Percentiles rank a stretch among this genome's conserved stretches.
Conservation (phyloP, 2,888 invertebrate genomes). For the Dicyrtoma fusca region DNA sequence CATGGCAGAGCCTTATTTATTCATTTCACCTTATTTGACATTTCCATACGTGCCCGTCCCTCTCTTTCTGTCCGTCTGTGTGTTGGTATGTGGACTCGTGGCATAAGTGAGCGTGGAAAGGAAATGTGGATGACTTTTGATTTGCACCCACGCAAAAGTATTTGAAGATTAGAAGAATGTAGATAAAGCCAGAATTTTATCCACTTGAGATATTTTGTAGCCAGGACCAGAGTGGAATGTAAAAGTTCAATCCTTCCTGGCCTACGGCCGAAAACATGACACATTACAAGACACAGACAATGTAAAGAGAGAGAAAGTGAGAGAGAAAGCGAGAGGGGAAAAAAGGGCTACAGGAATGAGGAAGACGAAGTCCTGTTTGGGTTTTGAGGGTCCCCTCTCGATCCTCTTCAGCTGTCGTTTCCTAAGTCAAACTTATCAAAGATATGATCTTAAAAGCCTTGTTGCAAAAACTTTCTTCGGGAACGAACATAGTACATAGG, state of each 20-base stretch:
- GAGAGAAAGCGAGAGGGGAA: too few species aligned
- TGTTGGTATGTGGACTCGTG: too few species aligned
- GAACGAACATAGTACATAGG: too few species aligned
- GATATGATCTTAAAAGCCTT: conserved; percentile 16
- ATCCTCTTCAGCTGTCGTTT: neutral
- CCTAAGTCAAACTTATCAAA: conserved; percentile 29
- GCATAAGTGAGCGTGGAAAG: too few species aligned
- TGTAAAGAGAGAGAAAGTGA: too few species aligned
- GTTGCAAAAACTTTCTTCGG: neutral
- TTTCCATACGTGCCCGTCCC: neutral
- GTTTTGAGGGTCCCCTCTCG: neutral
- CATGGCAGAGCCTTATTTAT: neutral
- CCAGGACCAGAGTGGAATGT: neutral
- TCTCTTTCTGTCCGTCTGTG: too few species aligned
- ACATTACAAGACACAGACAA: conserved; percentile 17
- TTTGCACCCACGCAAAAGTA: too few species aligned
- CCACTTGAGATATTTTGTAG: too few species aligned
- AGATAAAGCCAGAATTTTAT: too few species aligned
- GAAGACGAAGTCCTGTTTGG: neutral
- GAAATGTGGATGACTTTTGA: too few species aligned
- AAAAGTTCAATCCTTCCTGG: neutral
- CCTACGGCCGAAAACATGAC: conserved; percentile 22
- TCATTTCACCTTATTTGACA: neutral
- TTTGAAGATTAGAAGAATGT: too few species aligned
- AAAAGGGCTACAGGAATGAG: neutral